Conservation (phyloP, 2,113 vertebrate genomes). For the Vireo altiloquus region DNA sequence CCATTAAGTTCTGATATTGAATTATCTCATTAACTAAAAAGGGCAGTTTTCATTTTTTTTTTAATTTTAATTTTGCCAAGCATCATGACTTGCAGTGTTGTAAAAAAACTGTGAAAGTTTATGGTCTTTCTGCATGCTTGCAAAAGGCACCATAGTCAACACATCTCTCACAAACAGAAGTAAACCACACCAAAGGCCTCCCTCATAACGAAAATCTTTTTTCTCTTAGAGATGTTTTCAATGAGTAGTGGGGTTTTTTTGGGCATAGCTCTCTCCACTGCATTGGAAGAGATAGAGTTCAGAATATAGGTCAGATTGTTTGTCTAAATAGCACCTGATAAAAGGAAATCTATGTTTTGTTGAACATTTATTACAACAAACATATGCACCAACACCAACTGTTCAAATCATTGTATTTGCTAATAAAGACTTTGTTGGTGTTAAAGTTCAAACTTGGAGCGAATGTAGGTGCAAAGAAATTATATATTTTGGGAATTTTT, state of each 20-base stretch:
- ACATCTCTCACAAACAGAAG: neutral
- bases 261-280: neutral
- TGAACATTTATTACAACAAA: neutral
- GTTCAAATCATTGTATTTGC: neutral
- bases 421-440: neutral
- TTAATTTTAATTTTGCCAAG: neutral
- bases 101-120: neutral
- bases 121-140: neutral
- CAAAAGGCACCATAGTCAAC: neutral
- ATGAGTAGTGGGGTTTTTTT: neutral
- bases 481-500: constrained; percentile 6
- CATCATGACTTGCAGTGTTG: neutral
- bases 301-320: neutral
- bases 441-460: neutral
- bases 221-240: neutral
- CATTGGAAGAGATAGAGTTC: neutral
- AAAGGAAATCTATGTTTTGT: neutral
- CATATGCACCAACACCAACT: neutral
- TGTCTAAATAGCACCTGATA: neutral
- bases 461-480: constrained; percentile 22
- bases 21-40: constrained; percentile 55
- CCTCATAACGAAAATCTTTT: neutral
- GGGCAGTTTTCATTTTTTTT: neutral
- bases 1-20: constrained; percentile 12
- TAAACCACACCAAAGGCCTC: neutral